These are phyloP conservation scores for Lepidocyrtinus sp. DNA, from an alignment of 2,888 invertebrate genomes.

Conservation along the genomic window DNA sequence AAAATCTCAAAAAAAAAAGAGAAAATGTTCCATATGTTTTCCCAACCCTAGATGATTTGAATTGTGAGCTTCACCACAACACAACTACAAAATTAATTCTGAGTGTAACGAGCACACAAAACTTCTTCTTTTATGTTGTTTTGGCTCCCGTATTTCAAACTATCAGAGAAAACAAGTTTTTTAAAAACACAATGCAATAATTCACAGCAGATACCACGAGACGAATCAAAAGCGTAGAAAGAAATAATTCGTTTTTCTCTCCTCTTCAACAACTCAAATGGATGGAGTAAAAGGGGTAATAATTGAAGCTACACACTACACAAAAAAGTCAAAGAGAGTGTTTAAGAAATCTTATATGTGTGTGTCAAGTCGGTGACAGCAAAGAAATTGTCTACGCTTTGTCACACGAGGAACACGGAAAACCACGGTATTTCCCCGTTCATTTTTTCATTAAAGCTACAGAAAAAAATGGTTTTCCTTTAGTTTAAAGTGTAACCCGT, in stretches of 20 bases:
- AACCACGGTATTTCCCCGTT: slow-evolving; percentile 47
- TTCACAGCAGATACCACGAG: slow-evolving; percentile 5
- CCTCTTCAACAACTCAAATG: neutral
- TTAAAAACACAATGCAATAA: slow-evolving; percentile 6
- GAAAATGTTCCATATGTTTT: slow-evolving; percentile 5
- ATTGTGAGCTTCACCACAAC: too few species aligned
- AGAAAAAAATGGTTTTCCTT: too few species aligned
- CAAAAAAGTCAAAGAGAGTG: slow-evolving; percentile 52
- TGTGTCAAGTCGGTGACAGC: slow-evolving; percentile 59
- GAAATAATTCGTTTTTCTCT: slow-evolving; percentile 10
- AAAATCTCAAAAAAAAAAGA: slow-evolving; percentile 2
- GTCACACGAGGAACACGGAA: slow-evolving; percentile 47
- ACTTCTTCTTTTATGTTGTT: neutral
- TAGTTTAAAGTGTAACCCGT: too few species aligned
- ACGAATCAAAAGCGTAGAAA: slow-evolving; percentile 4
- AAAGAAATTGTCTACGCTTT: slow-evolving; percentile 61
- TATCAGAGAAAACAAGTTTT: neutral
- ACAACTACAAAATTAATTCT: neutral
- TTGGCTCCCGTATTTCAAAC: neutral
- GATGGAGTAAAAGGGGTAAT: neutral
- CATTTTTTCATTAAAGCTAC: slow-evolving; percentile 24
- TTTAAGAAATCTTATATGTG: slow-evolving; percentile 47
- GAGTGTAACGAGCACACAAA: neutral
- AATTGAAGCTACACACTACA: neutral
- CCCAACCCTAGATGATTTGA: neutral